These are phyloP conservation scores for Sminthopsis crassicaudata DNA, from an alignment of 2,113 vertebrate species.

Conservation along the genomic window DNA sequence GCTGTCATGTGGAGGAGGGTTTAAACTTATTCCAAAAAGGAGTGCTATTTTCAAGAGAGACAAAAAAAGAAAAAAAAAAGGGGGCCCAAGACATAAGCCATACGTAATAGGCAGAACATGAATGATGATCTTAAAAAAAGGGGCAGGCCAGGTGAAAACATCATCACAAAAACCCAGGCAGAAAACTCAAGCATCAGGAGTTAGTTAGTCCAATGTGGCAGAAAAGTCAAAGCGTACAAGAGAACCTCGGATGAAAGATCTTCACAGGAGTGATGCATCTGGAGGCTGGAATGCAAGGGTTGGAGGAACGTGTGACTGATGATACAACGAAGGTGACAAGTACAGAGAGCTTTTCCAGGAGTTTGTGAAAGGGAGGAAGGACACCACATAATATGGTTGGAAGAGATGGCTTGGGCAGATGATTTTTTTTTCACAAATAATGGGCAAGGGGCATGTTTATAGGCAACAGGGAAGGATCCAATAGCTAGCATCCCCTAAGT, in stretches of 20 bases:
- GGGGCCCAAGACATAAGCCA: background rate
- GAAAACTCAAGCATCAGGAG: background rate
- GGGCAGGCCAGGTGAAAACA: background rate
- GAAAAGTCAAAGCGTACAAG: background rate
- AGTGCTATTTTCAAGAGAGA: too few species aligned
- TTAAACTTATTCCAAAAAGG: too few species aligned
- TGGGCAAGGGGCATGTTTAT: background rate
- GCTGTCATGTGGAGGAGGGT: too few species aligned
- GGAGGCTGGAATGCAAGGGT: background rate
- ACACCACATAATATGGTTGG: background rate
- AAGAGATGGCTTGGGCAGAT: background rate
- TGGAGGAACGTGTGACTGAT: background rate
- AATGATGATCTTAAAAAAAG: background rate
- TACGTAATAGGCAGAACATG: background rate
- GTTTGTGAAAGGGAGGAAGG: background rate
- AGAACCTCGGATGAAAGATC: background rate
- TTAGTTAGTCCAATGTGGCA: background rate
- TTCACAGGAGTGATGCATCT: background rate
- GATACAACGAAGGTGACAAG: background rate
- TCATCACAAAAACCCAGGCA: background rate
- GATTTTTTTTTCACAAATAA: background rate
- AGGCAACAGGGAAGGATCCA: background rate
- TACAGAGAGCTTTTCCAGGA: background rate
- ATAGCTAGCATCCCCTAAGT: background rate
- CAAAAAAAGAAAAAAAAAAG: background rate